Evolutionary conservation across 1,140 invertebrate species (phyloP).

Genomic region (Tenebrio molitor): DNA sequence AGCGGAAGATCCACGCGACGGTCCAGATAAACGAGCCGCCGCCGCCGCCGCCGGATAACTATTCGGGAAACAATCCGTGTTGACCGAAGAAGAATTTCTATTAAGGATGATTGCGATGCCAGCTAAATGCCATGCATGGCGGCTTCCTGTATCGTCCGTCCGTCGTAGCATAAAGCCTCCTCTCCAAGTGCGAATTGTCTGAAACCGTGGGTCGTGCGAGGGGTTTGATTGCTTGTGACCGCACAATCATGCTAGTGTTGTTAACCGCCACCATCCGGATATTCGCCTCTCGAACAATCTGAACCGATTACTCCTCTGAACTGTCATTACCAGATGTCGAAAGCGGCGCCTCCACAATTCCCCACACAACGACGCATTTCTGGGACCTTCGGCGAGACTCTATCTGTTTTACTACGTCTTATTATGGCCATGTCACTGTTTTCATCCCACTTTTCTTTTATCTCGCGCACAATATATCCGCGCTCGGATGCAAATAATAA

Average conservation of each 20-base stretch:
- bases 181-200: slow-evolving; percentile 52
- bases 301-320: slow-evolving; percentile 55
- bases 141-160: slow-evolving; percentile 38
- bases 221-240: slow-evolving; percentile 59
- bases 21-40: too few relatives aligned
- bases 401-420: slow-evolving; percentile 35
- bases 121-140: slow-evolving; percentile 20
- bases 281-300: slow-evolving; percentile 55
- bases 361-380: slow-evolving; percentile 12
- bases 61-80: slow-evolving; percentile 8
- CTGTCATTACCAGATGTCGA: slow-evolving; percentile 59
- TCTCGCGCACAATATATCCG: slow-evolving; percentile 31
- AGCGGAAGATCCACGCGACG: not conserved
- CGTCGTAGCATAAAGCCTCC: slow-evolving; percentile 48
- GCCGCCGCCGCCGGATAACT: not conserved
- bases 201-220: slow-evolving; percentile 49
- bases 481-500: slow-evolving; percentile 37
- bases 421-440: slow-evolving; percentile 23
- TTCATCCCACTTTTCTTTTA: slow-evolving; percentile 36
- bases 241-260: slow-evolving; percentile 58
- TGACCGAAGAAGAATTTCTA: slow-evolving; percentile 42
- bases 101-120: slow-evolving; percentile 26
- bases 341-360: slow-evolving; percentile 49
- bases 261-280: slow-evolving; percentile 53
- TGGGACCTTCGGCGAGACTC: slow-evolving; percentile 21